A percentile compares a stretch with the other conserved stretches of the same genome.
phyloP scores from a whole-genome alignment of 1,140 invertebrate species.

The Tetranychus urticae region DNA sequence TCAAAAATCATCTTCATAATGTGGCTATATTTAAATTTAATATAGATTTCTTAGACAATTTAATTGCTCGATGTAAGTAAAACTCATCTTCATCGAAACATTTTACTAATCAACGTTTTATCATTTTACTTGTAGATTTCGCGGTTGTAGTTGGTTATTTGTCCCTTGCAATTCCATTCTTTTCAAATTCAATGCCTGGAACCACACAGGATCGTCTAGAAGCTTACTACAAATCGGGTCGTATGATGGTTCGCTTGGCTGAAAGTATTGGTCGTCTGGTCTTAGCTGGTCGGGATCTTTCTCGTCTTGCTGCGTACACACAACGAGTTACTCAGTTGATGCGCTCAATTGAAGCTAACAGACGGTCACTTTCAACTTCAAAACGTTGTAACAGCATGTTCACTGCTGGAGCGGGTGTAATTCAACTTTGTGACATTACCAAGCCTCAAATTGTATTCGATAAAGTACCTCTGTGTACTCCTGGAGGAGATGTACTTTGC shows the following conservation, averaged over 20 bases:
- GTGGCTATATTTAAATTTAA: conserved; percentile 47
- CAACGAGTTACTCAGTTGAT: conserved; percentile 71
- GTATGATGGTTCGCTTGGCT: conserved; percentile 88
- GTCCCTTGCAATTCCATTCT: conserved; percentile 79
- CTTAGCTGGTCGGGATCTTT: conserved; percentile 76
- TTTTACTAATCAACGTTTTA: too few species aligned
- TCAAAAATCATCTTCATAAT: not conserved
- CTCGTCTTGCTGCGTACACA: conserved; percentile 65
- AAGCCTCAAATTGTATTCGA: conserved; percentile 37
- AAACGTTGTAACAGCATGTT: not conserved
- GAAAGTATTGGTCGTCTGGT: conserved; percentile 86
- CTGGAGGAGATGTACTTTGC: conserved; percentile 84
- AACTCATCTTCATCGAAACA: not conserved
- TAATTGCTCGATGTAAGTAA: conserved; percentile 77
- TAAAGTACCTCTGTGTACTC: conserved; percentile 75
- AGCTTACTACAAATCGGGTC: conserved; percentile 81
- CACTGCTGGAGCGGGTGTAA: not conserved
- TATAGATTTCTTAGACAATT: conserved; percentile 86
- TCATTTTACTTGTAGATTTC: conserved; percentile 35
- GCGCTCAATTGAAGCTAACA: conserved; percentile 46
- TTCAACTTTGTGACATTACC: conserved; percentile 5
- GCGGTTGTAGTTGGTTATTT: conserved; percentile 85
- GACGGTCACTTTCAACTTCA: not conserved
- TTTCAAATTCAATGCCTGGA: conserved; percentile 24
- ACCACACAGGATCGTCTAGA: conserved; percentile 20